Base-by-base conservation (phyloP, 2,113 vertebrate genomes). In the Murina feae region DNA sequence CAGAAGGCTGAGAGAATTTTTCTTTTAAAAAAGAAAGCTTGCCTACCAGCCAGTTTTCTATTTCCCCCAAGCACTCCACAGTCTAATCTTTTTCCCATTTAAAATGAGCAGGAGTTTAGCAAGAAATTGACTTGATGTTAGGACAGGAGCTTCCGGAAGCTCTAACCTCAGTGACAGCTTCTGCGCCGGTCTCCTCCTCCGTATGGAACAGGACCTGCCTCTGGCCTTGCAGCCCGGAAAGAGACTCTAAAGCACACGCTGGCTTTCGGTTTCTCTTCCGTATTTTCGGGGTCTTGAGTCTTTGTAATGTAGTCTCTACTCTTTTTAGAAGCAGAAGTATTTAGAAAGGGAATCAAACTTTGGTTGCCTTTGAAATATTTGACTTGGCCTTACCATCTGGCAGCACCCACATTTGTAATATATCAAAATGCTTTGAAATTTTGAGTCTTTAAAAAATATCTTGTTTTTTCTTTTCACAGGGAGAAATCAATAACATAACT, bases 51-150 rank as follows among this genome's bases (percentile, higher is more conserved):
- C 76, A 66, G 90, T 96, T 96, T 97, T 97, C 86, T 96, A 71
- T 98, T 93, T 75, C 90, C 95, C 85, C 86, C 55, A 80, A 91
- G 96, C 94, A 95, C 75, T 96, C 90, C 90, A 96, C 91, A 78
- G 80, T 75, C 82, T 95, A 80, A 93, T 93, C 95, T 97, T 94
- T 85, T 96, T 86, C 78, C 47, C 78, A 96, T 96, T 97, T 96
- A 96, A 97, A 97, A 97, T 84, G 42, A 97, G 93, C 98, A 97
- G 91, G 71, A 97, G 85, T 98, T 98, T 85, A 96, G 95, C 66
- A 97, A 94, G 80, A 97, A 97, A 98, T 71, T 95, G 90, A 90
- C 97, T 92, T 93, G 88, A 66, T 95, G 75, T 97, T 97, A 89
- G 72, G 97, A 96, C 55, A 95, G 83, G 60, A 96, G 86, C 86